These are phyloP conservation scores for Lepus townsendii DNA, from an alignment of 2,797 vertebrate species.

Conservation along the genomic window DNA sequence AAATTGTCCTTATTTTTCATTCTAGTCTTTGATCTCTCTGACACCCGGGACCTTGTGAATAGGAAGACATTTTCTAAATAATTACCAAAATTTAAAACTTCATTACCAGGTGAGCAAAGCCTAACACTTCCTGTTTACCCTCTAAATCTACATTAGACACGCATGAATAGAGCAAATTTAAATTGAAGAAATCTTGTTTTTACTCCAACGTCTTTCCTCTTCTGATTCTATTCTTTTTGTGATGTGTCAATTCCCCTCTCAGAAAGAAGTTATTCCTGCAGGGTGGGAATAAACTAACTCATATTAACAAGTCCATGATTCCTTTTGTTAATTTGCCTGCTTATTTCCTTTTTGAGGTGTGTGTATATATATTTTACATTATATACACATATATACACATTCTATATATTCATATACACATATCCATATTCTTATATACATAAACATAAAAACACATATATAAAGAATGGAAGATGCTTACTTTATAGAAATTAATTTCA, in stretches of 20 bases:
- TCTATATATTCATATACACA: neutral
- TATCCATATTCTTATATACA: neutral
- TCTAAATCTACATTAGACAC: neutral
- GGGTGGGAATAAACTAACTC: neutral
- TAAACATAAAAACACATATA: neutral
- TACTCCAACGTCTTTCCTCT: neutral
- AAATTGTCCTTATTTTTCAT: neutral
- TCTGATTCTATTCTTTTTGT: neutral
- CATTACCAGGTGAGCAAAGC: neutral
- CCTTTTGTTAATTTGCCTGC: neutral
- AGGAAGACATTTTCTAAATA: neutral
- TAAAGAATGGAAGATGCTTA: neutral
- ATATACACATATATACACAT: neutral
- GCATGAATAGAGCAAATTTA: neutral
- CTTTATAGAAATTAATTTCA: constrained; percentile 16
- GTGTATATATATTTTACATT: neutral
- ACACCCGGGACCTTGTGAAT: neutral
- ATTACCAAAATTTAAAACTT: neutral
- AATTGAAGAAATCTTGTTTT: neutral
- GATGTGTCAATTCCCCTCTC: neutral
- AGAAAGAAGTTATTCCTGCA: neutral
- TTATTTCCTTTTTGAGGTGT: neutral
- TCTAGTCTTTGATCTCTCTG: neutral
- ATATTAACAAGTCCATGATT: neutral
- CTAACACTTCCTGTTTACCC: neutral